Evolutionary conservation across 2,113 vertebrate genomes (phyloP), one percentile per base, ranked within the genome.

Genomic region (Tetraodon nigroviridis): DNA sequence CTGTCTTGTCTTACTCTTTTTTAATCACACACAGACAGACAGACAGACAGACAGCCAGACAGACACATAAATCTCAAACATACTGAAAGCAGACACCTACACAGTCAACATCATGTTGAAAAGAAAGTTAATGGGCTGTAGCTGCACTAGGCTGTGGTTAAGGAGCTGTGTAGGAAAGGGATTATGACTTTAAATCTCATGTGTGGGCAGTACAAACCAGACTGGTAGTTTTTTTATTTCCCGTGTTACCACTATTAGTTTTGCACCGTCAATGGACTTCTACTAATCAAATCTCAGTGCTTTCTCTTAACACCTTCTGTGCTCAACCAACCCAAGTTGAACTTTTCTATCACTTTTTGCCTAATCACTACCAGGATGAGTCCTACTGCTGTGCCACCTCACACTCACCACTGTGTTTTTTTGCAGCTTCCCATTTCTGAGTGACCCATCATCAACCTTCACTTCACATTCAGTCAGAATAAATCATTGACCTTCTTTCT

Each of bases 111-210:
- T 50, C 41, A 29, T 56, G 63, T 55, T 71, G 62, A 71, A 78
- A 77, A 73, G 62, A 79, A 77, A 78, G 73, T 84, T 83, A 88
- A 87, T 73, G 69, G 76, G 59, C 70, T 73, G 69, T 69, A 75
- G 70, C 60, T 68, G 68, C 65, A 52, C 66, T 67, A 73, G 67
- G 72, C 69, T 63, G 47, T 22, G 52, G 76, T 64, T 83, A 69
- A 73, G 59, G 76, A 79, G 84, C 78, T 51, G 68, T 69, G 67
- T 73, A 69, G 84, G 79, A 75, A 73, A 77, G 65, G 74, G 76
- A 85, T 79, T 74, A 60, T 37, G 50, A 82, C 80, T 81, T 81
- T 50, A 72, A 72, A 75, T 61, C 53, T 71, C 49, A 54, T 63
- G 58, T 41, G 71, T 73, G 75, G 61, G 69, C 56, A 61, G 47